phyloP scores from a whole-genome alignment of 2,888 invertebrate species.

The Drosophila anomalipes region DNA sequence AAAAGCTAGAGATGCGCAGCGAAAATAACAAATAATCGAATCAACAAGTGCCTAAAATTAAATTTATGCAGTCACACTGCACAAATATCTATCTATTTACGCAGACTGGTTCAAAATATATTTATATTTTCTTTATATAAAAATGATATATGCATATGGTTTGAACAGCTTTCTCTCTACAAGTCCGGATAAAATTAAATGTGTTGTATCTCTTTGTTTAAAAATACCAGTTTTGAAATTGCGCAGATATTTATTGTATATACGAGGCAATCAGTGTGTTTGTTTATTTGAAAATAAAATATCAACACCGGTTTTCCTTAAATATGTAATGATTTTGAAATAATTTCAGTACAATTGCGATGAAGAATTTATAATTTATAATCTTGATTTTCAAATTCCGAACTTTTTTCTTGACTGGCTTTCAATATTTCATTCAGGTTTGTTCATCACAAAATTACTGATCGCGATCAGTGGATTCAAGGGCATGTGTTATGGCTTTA shows the following conservation, averaged over 20 bases:
- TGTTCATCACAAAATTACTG: constrained; percentile 2
- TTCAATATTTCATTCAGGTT: neutral
- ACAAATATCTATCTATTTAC: neutral
- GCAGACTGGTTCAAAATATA: neutral
- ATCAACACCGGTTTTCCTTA: neutral
- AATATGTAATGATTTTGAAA: neutral
- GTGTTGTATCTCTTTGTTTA: neutral
- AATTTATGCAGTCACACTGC: neutral
- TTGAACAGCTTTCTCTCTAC: neutral
- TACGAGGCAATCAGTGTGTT: neutral
- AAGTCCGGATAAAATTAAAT: neutral
- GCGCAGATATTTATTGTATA: too few relatives aligned
- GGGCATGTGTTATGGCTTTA: neutral
- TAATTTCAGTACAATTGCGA: neutral
- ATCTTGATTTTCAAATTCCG: neutral
- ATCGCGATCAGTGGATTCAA: constrained; percentile 17
- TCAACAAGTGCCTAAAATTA: neutral
- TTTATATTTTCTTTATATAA: neutral
- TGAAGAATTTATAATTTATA: neutral
- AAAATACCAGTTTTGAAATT: neutral
- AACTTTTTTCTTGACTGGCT: neutral
- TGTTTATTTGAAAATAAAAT: neutral
- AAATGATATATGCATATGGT: neutral
- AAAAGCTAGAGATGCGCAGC: constrained; percentile 5
- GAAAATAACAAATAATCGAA: neutral